These are phyloP conservation scores for Alosa alosa DNA, from an alignment of 2,113 vertebrate species.

Conservation along the genomic window DNA sequence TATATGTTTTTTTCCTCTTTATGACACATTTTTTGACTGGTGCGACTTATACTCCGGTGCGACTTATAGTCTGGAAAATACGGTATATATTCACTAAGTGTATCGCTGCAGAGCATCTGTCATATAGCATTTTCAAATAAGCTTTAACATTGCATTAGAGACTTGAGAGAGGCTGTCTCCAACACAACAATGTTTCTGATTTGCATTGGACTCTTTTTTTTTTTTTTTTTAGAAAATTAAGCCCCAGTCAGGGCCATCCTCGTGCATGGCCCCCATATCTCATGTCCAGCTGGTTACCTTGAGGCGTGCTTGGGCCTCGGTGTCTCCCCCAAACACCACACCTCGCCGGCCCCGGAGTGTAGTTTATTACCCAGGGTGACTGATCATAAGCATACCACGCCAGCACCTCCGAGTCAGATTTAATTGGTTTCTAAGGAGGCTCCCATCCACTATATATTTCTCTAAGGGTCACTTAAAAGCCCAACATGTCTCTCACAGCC, in stretches of 20 bases:
- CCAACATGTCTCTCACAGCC: neutral
- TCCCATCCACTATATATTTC: conserved; percentile 30
- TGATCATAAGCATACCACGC: conserved; percentile 31
- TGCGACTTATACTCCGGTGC: too few species aligned
- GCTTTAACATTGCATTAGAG: neutral
- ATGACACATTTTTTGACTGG: too few species aligned
- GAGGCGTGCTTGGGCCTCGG: neutral
- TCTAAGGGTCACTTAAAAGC: conserved; percentile 23
- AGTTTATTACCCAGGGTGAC: conserved; percentile 42
- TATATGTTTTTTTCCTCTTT: too few species aligned
- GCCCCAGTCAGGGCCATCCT: neutral
- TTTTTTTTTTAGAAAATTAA: neutral
- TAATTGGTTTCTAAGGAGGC: conserved; percentile 53
- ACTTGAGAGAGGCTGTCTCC: neutral
- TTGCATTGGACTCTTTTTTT: neutral
- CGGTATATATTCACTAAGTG: neutral
- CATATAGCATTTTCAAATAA: neutral
- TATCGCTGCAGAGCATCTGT: neutral
- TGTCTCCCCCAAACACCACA: neutral
- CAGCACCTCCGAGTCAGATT: conserved; percentile 26
- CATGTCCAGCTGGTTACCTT: conserved; percentile 16
- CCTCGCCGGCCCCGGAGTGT: conserved; percentile 38
- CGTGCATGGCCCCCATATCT: neutral
- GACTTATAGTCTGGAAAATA: too few species aligned
- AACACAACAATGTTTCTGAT: neutral